Evolutionary conservation across 2,888 invertebrate species (phyloP), one percentile per base, ranked within the genome.

Genomic region (Melanostoma mellinum): DNA sequence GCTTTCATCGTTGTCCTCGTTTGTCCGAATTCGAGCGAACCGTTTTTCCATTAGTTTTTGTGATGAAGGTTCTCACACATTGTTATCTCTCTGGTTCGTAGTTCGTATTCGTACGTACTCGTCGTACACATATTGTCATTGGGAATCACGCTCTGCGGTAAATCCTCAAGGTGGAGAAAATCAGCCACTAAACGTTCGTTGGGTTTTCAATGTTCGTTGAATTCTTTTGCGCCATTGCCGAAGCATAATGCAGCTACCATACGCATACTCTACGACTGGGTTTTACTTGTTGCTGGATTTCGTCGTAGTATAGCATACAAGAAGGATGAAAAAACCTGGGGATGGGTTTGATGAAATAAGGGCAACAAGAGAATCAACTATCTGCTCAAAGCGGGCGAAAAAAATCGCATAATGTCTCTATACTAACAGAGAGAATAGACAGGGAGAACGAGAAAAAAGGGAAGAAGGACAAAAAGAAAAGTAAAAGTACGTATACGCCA

Each of bases 221-320:
- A 71, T 74, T 79, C 48, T 79, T 79, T 84, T 84, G 84, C 84
- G 84, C 84, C 79, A 79, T 84, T 79, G 74, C 84, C 55, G 61
- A 79, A 84, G 84, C 84, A 84, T 84, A 84, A 84, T 84, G 79
- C 84, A 84, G 84, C 79, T 79, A 79, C 75, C 79, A 65, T 84
- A 84, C 84, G 84, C 84, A 84, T 75, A 75, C 84, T 84, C 84
- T 79, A 74, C 84, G 69, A 84, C 53, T 65, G 60, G 65, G n/a
- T 71, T 55, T 84, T 84, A 84, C 84, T 84, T 84, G 84, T 84
- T 84, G 84, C 84, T 84, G 79, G 44, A 32, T 46, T 63, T 42
- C 61, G 61, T 78, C 63, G 60, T 55, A 60, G 36, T 1, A 46
- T 1, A 40, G 5, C 35, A 53, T 3, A 4, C 10, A 48, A 30